phyloP scores from a whole-genome alignment of 2,888 invertebrate species.

The Geotrupes spiniger region DNA sequence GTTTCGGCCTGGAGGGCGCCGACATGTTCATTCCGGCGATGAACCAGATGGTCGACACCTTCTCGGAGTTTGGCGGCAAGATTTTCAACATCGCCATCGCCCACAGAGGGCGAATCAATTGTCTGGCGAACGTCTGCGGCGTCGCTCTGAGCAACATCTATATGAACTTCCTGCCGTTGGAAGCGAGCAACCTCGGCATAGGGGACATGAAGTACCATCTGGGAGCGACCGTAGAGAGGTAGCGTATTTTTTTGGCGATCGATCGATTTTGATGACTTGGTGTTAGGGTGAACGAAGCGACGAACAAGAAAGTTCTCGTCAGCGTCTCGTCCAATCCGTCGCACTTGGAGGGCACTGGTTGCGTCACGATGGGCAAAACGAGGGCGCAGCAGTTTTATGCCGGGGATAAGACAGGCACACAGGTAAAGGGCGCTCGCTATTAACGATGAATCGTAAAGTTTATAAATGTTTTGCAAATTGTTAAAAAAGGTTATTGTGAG shows the following conservation, averaged over 20 bases:
- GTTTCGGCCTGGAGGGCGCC: slow-evolving; percentile 43
- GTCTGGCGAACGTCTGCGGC: slow-evolving; percentile 39
- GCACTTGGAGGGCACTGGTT: slow-evolving; percentile 13
- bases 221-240: slow-evolving; percentile 75
- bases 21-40: slow-evolving; percentile 39
- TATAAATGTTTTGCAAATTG: too few relatives aligned
- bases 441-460: too few relatives aligned
- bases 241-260: too few relatives aligned
- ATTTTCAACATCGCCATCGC: slow-evolving; percentile 41
- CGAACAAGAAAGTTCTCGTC: slow-evolving; percentile 14
- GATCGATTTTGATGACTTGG: too few relatives aligned
- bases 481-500: too few relatives aligned
- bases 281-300: slow-evolving; percentile 16
- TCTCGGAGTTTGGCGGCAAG: slow-evolving; percentile 38
- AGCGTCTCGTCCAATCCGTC: slow-evolving; percentile 14
- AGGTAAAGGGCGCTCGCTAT: too few relatives aligned
- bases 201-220: slow-evolving; percentile 85
- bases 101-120: slow-evolving; percentile 47
- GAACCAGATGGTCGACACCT: slow-evolving; percentile 37
- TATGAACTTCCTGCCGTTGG: slow-evolving; percentile 10
- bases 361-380: slow-evolving; percentile 71
- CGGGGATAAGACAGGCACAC: slow-evolving; percentile 58
- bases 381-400: slow-evolving; percentile 83
- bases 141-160: slow-evolving; percentile 9
- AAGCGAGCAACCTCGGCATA: slow-evolving; percentile 55